phyloP scores from a whole-genome alignment of 2,888 invertebrate species.

The Stenichneumon culpator region DNA sequence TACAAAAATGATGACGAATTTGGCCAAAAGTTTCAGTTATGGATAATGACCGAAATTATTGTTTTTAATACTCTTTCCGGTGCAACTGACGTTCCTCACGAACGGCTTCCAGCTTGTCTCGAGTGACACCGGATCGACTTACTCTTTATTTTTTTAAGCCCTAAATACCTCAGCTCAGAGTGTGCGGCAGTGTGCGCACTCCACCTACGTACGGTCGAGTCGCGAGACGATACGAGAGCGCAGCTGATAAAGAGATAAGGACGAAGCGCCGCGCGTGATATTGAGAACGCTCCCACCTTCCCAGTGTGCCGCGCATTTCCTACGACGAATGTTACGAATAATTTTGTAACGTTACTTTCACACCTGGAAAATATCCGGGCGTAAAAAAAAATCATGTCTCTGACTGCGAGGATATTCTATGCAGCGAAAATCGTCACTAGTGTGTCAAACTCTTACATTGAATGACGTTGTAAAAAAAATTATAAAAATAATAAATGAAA shows the following conservation, averaged over 20 bases:
- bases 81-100: not conserved
- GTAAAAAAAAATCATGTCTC: slow-evolving; percentile 13
- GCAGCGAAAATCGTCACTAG: slow-evolving; percentile 38
- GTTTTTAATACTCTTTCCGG: not conserved
- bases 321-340: not conserved
- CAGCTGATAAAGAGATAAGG: slow-evolving; percentile 61
- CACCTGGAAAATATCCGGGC: not conserved
- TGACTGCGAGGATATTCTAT: slow-evolving; percentile 63
- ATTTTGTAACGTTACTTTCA: not conserved
- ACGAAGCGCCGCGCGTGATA: slow-evolving; percentile 37
- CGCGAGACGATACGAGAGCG: slow-evolving; percentile 32
- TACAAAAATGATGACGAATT: not conserved
- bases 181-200: not conserved
- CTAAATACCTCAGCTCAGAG: not conserved
- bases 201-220: slow-evolving; percentile 10
- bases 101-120: not conserved
- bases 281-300: slow-evolving; percentile 6
- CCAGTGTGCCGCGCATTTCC: slow-evolving; percentile 34
- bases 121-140: not conserved
- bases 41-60: not conserved
- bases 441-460: slow-evolving; percentile 23
- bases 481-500: not conserved
- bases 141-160: not conserved
- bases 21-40: not conserved
- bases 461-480: not conserved